Evolutionary conservation across 2,113 vertebrate species (phyloP).

Genomic region (Lanius ludovicianus): DNA sequence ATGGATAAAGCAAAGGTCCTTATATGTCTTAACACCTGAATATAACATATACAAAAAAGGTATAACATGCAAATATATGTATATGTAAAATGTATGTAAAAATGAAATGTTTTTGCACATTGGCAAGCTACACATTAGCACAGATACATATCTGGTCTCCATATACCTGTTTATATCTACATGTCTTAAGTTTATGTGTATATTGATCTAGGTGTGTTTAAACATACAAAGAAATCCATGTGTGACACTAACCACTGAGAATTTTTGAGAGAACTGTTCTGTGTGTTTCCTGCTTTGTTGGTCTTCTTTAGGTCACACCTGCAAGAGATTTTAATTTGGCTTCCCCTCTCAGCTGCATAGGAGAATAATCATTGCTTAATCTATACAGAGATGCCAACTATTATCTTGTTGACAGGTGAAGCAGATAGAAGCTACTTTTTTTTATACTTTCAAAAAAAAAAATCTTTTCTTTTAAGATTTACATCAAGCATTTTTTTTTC

Average conservation of each 20-base stretch:
- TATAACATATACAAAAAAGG: accelerated
- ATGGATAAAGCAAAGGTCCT: background rate
- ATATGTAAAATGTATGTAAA: background rate
- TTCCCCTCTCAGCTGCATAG: background rate
- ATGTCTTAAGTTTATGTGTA: background rate
- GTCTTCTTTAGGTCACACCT: background rate
- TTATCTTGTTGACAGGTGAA: background rate
- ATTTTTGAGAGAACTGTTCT: background rate
- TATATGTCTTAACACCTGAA: background rate
- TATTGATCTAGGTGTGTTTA: background rate
- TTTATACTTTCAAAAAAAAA: background rate
- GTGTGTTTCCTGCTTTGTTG: background rate
- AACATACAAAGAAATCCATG: background rate
- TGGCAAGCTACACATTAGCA: background rate
- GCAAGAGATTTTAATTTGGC: background rate
- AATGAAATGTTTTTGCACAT: background rate
- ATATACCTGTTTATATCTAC: background rate
- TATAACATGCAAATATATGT: background rate
- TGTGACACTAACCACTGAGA: background rate
- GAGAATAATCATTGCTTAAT: background rate
- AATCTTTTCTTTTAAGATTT: constrained; percentile 24
- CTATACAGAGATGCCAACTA: background rate
- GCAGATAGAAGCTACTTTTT: background rate
- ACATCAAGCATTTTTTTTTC: background rate
- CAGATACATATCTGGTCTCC: background rate